These are phyloP conservation scores for Euwallacea similis DNA, from an alignment of 1,140 invertebrate genomes.

Conservation along the genomic window DNA sequence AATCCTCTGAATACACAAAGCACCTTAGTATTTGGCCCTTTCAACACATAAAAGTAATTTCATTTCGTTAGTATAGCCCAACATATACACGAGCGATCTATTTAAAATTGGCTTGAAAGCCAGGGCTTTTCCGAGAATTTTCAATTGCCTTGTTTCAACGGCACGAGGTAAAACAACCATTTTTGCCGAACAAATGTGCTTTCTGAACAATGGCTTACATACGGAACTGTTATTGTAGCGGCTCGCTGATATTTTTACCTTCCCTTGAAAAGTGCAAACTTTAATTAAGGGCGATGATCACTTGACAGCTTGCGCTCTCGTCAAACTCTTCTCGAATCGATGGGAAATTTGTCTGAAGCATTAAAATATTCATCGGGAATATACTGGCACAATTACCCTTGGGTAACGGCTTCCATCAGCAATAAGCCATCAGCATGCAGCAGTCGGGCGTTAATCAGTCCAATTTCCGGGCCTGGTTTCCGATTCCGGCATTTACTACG, in stretches of 20 bases:
- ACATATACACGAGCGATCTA: slow-evolving; percentile 6
- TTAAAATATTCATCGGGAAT: slow-evolving; percentile 9
- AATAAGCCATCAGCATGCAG: slow-evolving; percentile 39
- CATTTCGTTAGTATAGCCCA: not conserved
- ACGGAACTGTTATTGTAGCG: slow-evolving; percentile 6
- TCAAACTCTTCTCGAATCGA: not conserved
- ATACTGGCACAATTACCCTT: slow-evolving; percentile 4
- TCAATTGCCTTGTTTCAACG: slow-evolving; percentile 11
- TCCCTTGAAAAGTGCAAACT: not conserved
- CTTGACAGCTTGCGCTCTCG: not conserved
- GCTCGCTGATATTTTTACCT: not conserved
- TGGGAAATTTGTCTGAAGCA: not conserved
- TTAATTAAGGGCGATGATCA: not conserved
- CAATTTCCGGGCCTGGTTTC: slow-evolving; percentile 45
- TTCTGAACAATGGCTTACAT: slow-evolving; percentile 10
- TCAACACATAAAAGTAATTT: not conserved
- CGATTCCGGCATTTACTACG: slow-evolving; percentile 46
- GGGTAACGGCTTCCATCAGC: slow-evolving; percentile 8
- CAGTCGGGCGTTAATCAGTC: slow-evolving; percentile 40
- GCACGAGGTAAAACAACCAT: slow-evolving; percentile 7
- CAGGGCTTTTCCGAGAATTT: not conserved
- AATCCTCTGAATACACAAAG: too few species aligned
- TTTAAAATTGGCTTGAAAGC: slow-evolving; percentile 5
- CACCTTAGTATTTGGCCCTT: too few species aligned
- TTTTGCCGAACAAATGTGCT: slow-evolving; percentile 17